Percentiles rank a stretch among this genome's conserved stretches.
These are phyloP conservation scores for Colistium nudipinnis DNA, from an alignment of 2,113 vertebrate species.

Conservation along the genomic window DNA sequence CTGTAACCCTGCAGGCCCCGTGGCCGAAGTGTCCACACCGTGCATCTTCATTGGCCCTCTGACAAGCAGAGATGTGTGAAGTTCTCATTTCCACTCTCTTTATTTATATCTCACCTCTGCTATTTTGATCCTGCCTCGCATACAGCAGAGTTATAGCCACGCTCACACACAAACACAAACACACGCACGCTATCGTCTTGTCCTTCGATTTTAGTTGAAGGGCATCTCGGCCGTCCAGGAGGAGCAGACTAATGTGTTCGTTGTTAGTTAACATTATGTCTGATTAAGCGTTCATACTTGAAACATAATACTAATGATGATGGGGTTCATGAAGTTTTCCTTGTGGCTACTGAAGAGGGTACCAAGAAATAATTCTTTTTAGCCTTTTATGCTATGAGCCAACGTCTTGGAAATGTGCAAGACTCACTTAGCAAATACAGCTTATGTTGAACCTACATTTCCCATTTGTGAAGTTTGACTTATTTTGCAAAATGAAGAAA, in stretches of 20 bases:
- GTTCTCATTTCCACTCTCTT: conserved; percentile 86
- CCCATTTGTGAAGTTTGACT: neutral
- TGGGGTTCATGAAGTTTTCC: conserved; percentile 25
- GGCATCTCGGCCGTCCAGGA: conserved; percentile 81
- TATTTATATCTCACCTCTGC: conserved; percentile 87
- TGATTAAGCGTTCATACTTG: conserved; percentile 36
- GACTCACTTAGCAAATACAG: no score
- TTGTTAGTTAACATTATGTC: conserved; percentile 45
- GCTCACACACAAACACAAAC: neutral
- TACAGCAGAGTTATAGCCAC: no score
- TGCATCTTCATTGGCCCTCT: conserved; percentile 86
- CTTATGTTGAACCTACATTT: no score
- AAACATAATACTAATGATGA: conserved; percentile 50
- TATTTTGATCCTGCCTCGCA: conserved; percentile 88
- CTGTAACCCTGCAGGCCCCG: conserved; percentile 42
- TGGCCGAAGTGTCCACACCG: conserved; percentile 66
- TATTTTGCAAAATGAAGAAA: neutral
- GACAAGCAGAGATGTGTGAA: conserved; percentile 85
- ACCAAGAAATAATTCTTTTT: conserved; percentile 8
- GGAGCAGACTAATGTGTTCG: conserved; percentile 72
- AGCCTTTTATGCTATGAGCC: neutral
- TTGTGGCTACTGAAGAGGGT: conserved; percentile 31
- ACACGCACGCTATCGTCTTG: conserved; percentile 49
- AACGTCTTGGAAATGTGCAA: neutral
- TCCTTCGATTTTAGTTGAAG: conserved; percentile 86